Conservation (phyloP, 2,113 vertebrate species). For the Mobula birostris region DNA sequence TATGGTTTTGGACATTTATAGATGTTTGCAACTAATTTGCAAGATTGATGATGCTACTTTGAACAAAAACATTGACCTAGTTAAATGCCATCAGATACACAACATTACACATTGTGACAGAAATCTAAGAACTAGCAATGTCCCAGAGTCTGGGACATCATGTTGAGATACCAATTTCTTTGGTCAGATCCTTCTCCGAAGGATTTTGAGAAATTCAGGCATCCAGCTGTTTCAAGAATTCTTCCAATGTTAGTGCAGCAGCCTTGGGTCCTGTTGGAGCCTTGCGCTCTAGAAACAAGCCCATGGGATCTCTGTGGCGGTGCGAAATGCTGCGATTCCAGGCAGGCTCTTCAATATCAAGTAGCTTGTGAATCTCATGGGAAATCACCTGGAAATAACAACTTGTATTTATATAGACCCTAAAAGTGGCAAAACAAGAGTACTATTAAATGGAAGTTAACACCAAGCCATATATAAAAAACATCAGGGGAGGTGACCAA, state of each 20-base stretch:
- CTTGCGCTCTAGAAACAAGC: constrained; percentile 75
- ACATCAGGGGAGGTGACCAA: background rate
- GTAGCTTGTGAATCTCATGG: constrained; percentile 56
- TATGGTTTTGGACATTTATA: background rate
- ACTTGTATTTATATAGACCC: background rate
- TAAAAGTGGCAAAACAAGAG: background rate
- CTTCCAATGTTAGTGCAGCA: constrained; percentile 61
- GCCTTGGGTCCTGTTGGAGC: constrained; percentile 57
- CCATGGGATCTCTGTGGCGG: constrained; percentile 59
- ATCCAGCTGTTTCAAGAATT: constrained; percentile 56
- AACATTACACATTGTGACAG: background rate
- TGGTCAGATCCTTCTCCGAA: too few species aligned
- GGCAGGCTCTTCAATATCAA: constrained; percentile 63
- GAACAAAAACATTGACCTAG: background rate
- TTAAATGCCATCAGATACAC: background rate
- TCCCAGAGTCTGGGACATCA: background rate
- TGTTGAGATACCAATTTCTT: background rate
- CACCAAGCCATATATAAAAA: background rate
- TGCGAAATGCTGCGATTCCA: constrained; percentile 68
- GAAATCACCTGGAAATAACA: constrained; percentile 68
- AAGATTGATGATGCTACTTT: background rate
- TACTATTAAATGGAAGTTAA: background rate
- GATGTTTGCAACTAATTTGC: background rate
- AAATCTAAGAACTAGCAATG: background rate
- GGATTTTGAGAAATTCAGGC: background rate